Base-by-base conservation (phyloP, 2,888 invertebrate genomes). In the Synanthedon andrenaeformis region DNA sequence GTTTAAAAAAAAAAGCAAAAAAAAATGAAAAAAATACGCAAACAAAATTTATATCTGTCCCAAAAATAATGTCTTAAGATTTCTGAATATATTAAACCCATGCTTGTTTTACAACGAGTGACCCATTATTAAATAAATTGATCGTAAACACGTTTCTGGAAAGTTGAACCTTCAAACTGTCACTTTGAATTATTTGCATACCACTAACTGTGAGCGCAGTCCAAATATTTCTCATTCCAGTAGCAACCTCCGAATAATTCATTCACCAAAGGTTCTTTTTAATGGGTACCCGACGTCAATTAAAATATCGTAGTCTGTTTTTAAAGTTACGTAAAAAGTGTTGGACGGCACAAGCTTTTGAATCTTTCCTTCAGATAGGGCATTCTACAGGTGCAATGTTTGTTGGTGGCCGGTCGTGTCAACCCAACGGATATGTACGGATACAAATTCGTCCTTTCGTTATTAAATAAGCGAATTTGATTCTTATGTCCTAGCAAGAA, bases 301-400 rank as follows among this genome's bases (percentile, higher is more conserved):
- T 86, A 86, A 86, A 85, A 85, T 85, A 80, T 72, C 79, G 73
- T 72, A 59, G 69, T 57, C 56, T 61, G 62, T 59, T 63, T 66
- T 72, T 74, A 49, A 19, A 19, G 41, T 8, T 49, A 42, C 12
- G 53, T 52, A 74, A 76, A 78, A 79, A 79, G 76, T 76, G 76
- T 74, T 66, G 64, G 69, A 68, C 69, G 67, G 68, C 62, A 67
- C 60, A 62, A 63, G 69, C 79, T 82, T 83, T 84, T 85, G 82
- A 83, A 86, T 87, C 87, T 84, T 71, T 72, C 65, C 70, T 67
- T 63, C 72, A 70, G 86, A 85, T 87, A 84, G 77, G 69, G 62
- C 77, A 79, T 82, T 82, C 80, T 81, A 82, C 82, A 83, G 84
- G 82, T 84, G 84, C 79, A 51, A 69, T 66, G 66, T 72, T 76